These are phyloP conservation scores for Idris sp. DNA, from an alignment of 1,140 invertebrate genomes.

Conservation along the genomic window DNA sequence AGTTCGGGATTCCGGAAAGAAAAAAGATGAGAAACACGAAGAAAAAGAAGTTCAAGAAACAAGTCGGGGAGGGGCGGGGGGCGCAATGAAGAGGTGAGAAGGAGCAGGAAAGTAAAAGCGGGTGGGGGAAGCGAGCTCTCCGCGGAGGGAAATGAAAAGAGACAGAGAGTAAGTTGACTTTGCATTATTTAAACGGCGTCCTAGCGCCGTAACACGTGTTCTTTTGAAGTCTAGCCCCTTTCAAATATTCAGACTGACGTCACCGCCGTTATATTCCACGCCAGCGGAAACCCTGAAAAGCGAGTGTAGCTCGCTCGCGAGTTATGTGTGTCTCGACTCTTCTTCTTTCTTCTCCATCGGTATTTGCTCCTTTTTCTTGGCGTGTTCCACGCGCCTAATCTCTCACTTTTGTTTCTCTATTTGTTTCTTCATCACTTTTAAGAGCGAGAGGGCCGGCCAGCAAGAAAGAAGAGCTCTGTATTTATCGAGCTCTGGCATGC, in stretches of 20 bases:
- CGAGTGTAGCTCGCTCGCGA: slow-evolving; percentile 21
- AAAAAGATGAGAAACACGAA: slow-evolving; percentile 22
- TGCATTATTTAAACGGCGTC: slow-evolving; percentile 78
- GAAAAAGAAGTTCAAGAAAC: slow-evolving; percentile 49
- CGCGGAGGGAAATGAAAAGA: slow-evolving; percentile 40
- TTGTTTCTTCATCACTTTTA: slow-evolving; percentile 58
- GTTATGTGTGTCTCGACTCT: slow-evolving; percentile 11
- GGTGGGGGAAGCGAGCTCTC: too few relatives aligned
- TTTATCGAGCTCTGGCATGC: slow-evolving; percentile 63
- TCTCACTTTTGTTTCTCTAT: slow-evolving; percentile 61
- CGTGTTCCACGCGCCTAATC: slow-evolving; percentile 48
- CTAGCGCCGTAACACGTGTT: slow-evolving; percentile 77
- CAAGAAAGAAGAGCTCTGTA: slow-evolving; percentile 55
- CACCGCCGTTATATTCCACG: slow-evolving; percentile 76
- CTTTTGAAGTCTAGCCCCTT: slow-evolving; percentile 78
- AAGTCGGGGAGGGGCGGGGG: slow-evolving; percentile 23
- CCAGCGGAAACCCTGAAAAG: slow-evolving; percentile 72
- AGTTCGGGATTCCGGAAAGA: slow-evolving; percentile 37
- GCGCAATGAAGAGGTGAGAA: slow-evolving; percentile 48
- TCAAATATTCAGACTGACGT: slow-evolving; percentile 78
- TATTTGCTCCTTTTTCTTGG: slow-evolving; percentile 15
- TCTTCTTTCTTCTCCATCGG: slow-evolving; percentile 16
- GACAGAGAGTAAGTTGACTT: slow-evolving; percentile 75
- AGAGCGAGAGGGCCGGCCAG: slow-evolving; percentile 46
- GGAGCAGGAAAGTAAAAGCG: slow-evolving; percentile 40